Percentiles rank a stretch among this genome's conserved stretches.
phyloP scores from a whole-genome alignment of 2,888 invertebrate species.

The Amphipyra tragopoginis region DNA sequence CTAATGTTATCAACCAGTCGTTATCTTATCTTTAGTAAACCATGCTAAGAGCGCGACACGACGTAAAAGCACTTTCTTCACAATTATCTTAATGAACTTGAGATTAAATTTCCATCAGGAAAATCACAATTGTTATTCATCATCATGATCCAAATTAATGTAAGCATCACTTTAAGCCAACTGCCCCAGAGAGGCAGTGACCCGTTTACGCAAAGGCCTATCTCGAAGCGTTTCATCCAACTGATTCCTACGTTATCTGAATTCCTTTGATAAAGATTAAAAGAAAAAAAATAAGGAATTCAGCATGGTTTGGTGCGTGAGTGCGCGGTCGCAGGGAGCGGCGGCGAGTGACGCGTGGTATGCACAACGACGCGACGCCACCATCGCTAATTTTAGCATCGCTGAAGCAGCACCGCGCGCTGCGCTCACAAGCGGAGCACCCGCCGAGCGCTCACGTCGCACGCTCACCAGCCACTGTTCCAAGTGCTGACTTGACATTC shows the following conservation, averaged over 20 bases:
- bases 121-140: background rate
- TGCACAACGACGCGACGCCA: conserved; percentile 64
- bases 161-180: background rate
- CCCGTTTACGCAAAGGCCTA: background rate
- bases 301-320: conserved; percentile 34
- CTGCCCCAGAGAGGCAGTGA: background rate
- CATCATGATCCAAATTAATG: background rate
- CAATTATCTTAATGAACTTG: background rate
- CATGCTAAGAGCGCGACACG: conserved; percentile 8
- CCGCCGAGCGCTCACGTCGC: conserved; percentile 49
- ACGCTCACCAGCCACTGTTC: conserved; percentile 23
- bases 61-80: conserved; percentile 2
- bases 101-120: background rate
- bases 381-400: conserved; percentile 81
- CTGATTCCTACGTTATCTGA: conserved; percentile 29
- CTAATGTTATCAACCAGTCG: conserved; percentile 16
- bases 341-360: conserved; percentile 48
- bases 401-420: conserved; percentile 65
- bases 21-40: conserved; percentile 48
- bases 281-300: conserved; percentile 31
- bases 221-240: background rate
- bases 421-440: conserved; percentile 71
- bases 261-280: conserved; percentile 44
- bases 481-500: conserved; percentile 33
- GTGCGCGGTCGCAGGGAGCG: conserved; percentile 43